Evolutionary conservation across 2,797 vertebrate species (phyloP).

Genomic region (Amniataba percoides): DNA sequence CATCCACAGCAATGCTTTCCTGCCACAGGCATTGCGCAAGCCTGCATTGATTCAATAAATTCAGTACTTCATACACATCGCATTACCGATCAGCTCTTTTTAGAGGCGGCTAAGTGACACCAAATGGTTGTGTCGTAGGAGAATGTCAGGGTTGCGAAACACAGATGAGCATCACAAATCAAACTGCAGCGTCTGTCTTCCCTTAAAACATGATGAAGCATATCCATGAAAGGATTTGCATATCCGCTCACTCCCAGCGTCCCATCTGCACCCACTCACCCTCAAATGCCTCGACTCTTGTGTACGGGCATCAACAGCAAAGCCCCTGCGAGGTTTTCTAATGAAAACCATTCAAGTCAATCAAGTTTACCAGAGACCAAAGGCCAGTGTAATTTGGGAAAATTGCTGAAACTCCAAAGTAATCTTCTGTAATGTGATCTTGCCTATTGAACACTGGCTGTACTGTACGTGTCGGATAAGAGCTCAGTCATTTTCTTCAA

Average conservation of each 20-base stretch:
- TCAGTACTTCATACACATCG: slow-evolving; percentile 40
- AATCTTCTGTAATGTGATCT: slow-evolving; percentile 89
- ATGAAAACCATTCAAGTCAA: slow-evolving; percentile 90
- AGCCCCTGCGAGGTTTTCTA: slow-evolving; percentile 74
- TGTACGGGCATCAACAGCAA: slow-evolving; percentile 78
- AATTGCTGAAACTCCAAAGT: slow-evolving; percentile 86
- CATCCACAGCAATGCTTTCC: slow-evolving; percentile 38
- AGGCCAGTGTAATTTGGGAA: slow-evolving; percentile 87
- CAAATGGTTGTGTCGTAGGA: slow-evolving; percentile 25
- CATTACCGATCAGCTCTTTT: slow-evolving; percentile 26
- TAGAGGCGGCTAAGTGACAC: slow-evolving; percentile 40
- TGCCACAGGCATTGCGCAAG: slow-evolving; percentile 46
- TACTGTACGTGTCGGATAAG: slow-evolving; percentile 89
- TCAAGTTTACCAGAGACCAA: slow-evolving; percentile 86
- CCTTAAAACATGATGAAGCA: slow-evolving; percentile 65
- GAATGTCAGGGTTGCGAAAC: slow-evolving; percentile 30
- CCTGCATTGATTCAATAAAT: slow-evolving; percentile 63
- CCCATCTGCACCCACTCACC: slow-evolving; percentile 80
- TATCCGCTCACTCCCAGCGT: slow-evolving; percentile 65
- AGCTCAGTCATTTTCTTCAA: slow-evolving; percentile 86
- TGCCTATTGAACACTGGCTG: slow-evolving; percentile 81
- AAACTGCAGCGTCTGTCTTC: slow-evolving; percentile 34
- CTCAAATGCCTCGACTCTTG: slow-evolving; percentile 70
- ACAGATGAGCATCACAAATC: slow-evolving; percentile 47
- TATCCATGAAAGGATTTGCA: slow-evolving; percentile 71